phyloP scores from a whole-genome alignment of 2,113 vertebrate species.

The Uria lomvia region DNA sequence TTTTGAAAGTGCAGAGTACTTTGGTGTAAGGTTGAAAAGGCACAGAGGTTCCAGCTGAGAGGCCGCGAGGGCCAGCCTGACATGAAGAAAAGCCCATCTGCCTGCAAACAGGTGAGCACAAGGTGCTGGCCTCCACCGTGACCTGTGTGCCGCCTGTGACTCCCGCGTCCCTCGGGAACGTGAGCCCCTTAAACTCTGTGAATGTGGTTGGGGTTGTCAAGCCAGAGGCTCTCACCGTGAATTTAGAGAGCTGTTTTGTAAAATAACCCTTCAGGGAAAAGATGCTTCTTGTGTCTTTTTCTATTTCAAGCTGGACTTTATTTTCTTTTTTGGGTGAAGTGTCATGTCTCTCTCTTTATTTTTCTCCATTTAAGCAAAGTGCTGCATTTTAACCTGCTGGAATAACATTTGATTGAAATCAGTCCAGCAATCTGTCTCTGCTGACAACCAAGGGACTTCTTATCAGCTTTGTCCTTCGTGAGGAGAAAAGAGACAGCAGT shows the following conservation, averaged over 20 bases:
- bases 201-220: not conserved
- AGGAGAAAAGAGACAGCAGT: not conserved
- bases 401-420: not conserved
- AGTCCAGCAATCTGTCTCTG: not conserved
- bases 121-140: not conserved
- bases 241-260: not conserved
- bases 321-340: not conserved
- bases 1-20: not conserved
- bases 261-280: not conserved
- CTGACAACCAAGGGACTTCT: not conserved
- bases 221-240: not conserved
- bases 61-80: rapidly evolving
- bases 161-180: rapidly evolving
- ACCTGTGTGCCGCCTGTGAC: rapidly evolving
- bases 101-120: rapidly evolving
- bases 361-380: not conserved
- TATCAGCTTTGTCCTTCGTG: not conserved
- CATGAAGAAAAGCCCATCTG: not conserved
- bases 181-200: rapidly evolving
- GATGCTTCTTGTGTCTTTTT: not conserved
- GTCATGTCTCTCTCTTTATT: not conserved
- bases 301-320: not conserved
- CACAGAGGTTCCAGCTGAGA: not conserved
- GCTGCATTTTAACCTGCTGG: not conserved
- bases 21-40: not conserved